phyloP scores from a whole-genome alignment of 1,140 invertebrate species.

The Pantala flavescens region DNA sequence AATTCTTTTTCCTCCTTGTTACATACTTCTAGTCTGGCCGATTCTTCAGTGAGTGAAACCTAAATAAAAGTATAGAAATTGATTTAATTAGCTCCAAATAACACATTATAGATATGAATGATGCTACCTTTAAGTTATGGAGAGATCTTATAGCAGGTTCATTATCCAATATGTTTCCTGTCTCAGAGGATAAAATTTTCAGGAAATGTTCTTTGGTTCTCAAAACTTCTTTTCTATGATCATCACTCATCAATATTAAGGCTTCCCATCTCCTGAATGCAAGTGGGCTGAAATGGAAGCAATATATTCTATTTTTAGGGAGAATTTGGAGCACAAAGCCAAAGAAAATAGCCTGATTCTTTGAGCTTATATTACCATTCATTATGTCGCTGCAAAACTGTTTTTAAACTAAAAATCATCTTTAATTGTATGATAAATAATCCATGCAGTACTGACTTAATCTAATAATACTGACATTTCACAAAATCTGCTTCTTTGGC shows the following conservation, averaged over 20 bases:
- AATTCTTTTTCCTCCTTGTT: background rate
- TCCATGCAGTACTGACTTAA: too few relatives aligned
- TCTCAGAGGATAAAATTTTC: background rate
- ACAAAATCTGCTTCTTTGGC: too few relatives aligned
- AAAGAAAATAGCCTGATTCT: too few relatives aligned
- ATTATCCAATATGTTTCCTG: background rate
- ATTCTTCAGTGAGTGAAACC: background rate
- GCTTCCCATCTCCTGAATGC: background rate
- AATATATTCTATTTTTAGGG: background rate
- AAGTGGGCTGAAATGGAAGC: background rate
- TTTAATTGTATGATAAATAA: too few relatives aligned
- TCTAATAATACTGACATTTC: too few relatives aligned
- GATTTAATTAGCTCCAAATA: background rate
- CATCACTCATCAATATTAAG: background rate
- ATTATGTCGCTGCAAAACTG: too few relatives aligned
- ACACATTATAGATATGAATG: background rate
- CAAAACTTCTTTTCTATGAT: background rate
- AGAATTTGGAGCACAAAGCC: too few relatives aligned
- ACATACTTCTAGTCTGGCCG: background rate
- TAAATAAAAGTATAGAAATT: background rate
- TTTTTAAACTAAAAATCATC: too few relatives aligned
- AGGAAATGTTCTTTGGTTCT: background rate
- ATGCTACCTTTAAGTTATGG: background rate
- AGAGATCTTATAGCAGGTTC: background rate
- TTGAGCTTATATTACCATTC: too few relatives aligned